Evolutionary conservation across 2,888 invertebrate genomes (phyloP), one percentile per base, ranked within the genome.

Genomic region (Calephelis perditalis): DNA sequence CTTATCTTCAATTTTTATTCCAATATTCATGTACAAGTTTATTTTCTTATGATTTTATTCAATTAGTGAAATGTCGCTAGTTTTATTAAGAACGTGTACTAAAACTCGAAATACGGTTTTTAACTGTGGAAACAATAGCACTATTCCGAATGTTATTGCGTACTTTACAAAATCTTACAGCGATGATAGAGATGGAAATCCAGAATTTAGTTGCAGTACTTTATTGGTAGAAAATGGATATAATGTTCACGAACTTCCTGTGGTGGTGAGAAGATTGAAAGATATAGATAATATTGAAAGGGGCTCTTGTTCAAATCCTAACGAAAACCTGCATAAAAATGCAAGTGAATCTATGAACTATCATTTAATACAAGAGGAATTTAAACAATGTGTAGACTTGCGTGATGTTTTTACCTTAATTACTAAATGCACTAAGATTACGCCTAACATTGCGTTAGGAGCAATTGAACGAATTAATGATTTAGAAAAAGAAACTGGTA

Each of bases 161-260:
- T 26, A 69, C 56, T 65, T 71, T 62, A 63, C 65, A 70, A 77
- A 86, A 65, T 73, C 65, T 58, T 76, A 75, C 58, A 76, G 79
- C 70, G 86, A 86, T 65, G 82, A 84, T 44, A 84, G 81, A 69
- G 70, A 70, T 67, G 71, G 72, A 67, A 76, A 73, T 67, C 76
- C 79, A 58, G 84, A 86, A 65, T 84, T 83, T 64, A 79, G 75
- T 60, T 82, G 76, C 58, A 87, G 84, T 66, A 92, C 92, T 9
- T 92, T 94, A 62, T 76, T 95, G 56, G 82, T 94, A 60, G 94
- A 95, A 81, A 93, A 94, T 74, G 94, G 94, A 5, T 80, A 87
- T n/a, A 90, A 91, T 60, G 93, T 95, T 35, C 92, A 93, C 70
- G 95, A 95, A 75, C 84, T 95, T 57, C 94, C 94, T 2, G 82